Evolutionary conservation across 1,140 invertebrate genomes (phyloP).

Genomic region (Drosophila bipectinata): DNA sequence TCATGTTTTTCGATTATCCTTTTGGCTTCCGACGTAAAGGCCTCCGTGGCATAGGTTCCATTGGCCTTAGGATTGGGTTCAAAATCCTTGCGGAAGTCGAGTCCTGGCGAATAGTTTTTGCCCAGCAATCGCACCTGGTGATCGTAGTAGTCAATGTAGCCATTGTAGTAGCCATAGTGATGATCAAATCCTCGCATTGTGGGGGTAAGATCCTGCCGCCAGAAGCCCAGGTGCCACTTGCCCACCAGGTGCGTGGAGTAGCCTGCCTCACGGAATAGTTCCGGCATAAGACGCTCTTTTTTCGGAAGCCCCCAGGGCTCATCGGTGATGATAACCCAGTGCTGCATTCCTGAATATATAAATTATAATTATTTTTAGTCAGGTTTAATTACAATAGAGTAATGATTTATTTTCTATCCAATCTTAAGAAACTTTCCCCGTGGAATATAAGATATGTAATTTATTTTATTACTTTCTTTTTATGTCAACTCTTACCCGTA

Average conservation of each 20-base stretch:
- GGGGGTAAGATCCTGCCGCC: conserved; percentile 89
- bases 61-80: conserved; percentile 85
- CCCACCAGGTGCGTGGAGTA: conserved; percentile 93
- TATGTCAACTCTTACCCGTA: conserved; percentile 85
- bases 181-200: conserved; percentile 91
- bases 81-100: conserved; percentile 89
- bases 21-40: conserved; percentile 90
- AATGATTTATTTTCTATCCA: too few relatives aligned
- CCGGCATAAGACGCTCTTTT: conserved; percentile 89
- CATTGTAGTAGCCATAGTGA: conserved; percentile 93
- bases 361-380: neutral
- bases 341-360: conserved; percentile 88
- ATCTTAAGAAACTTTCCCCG: neutral
- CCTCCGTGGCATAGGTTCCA: conserved; percentile 91
- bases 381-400: neutral
- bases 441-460: neutral
- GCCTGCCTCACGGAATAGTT: conserved; percentile 90
- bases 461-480: neutral
- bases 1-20: conserved; percentile 89
- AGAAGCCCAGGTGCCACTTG: conserved; percentile 95
- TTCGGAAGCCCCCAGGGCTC: conserved; percentile 91
- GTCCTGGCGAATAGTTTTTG: conserved; percentile 84
- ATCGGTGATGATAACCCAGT: conserved; percentile 89
- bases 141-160: conserved; percentile 93
- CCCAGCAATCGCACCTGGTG: conserved; percentile 86